Conservation (phyloP, 2,888 invertebrate species). For the Chrysina gloriosa region DNA sequence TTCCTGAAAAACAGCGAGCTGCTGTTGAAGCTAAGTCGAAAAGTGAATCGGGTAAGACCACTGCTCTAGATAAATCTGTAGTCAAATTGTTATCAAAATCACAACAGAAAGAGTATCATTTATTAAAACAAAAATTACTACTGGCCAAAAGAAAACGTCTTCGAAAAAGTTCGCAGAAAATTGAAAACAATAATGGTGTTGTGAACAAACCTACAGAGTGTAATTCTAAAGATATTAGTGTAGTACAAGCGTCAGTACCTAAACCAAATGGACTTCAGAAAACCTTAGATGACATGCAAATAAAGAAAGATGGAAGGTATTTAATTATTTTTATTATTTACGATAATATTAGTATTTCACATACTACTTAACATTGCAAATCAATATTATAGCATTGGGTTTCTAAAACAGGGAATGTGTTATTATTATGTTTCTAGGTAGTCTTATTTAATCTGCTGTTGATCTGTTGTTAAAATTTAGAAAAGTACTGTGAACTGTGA, state of each 20-base stretch:
- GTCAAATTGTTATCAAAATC: conserved; percentile 61
- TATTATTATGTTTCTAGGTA: too few relatives aligned
- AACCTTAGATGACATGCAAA: conserved; percentile 56
- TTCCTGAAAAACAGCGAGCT: conserved; percentile 62
- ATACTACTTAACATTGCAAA: not conserved
- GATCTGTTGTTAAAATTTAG: too few relatives aligned
- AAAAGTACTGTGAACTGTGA: too few relatives aligned
- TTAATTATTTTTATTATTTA: conserved; percentile 39
- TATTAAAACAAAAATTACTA: conserved; percentile 58
- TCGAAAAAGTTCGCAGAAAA: conserved; percentile 34
- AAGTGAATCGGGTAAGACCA: conserved; percentile 16
- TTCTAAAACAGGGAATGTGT: not conserved
- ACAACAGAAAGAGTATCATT: conserved; percentile 62
- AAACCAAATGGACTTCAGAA: conserved; percentile 45
- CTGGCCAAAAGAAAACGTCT: conserved; percentile 51
- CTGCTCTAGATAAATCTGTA: conserved; percentile 56
- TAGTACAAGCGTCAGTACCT: conserved; percentile 25
- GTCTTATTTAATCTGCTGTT: too few relatives aligned
- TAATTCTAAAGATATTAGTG: conserved; percentile 28
- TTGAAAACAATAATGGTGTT: conserved; percentile 1
- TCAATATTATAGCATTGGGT: not conserved
- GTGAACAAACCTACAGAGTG: conserved; percentile 41
- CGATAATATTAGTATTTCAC: not conserved
- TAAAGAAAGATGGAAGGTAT: conserved; percentile 61
- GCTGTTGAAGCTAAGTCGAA: conserved; percentile 58